Conservation (phyloP, 2,888 invertebrate genomes). For the Pachycephus smyrnensis region DNA sequence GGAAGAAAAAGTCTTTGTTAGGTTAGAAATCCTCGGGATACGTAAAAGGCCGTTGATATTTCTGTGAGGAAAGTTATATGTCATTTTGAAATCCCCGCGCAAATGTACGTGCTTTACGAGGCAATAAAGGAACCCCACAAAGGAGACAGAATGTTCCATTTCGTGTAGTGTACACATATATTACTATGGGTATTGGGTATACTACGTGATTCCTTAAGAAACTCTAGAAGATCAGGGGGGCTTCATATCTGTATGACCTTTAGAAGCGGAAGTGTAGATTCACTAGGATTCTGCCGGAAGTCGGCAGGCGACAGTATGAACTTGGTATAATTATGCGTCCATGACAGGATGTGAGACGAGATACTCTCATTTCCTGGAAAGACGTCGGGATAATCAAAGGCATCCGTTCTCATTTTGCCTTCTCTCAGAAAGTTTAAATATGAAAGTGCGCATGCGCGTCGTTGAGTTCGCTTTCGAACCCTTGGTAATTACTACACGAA, state of each 20-base stretch:
- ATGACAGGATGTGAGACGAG: background rate
- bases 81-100: background rate
- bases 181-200: background rate
- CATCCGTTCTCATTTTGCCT: background rate
- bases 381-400: background rate
- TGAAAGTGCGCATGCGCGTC: background rate
- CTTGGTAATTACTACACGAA: background rate
- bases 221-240: background rate
- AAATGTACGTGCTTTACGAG: background rate
- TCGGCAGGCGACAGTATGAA: background rate
- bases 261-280: background rate
- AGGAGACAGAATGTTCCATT: background rate
- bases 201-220: background rate
- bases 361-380: background rate
- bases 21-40: background rate
- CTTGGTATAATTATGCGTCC: background rate
- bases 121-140: background rate
- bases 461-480: background rate
- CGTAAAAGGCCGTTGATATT: background rate
- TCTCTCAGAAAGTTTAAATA: background rate
- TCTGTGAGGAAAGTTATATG: background rate
- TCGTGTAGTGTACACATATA: background rate
- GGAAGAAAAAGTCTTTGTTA: background rate
- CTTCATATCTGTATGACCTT: background rate
- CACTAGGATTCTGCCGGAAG: background rate